Conservation (phyloP, 2,888 invertebrate genomes). For the Drymonia ruficornis region DNA sequence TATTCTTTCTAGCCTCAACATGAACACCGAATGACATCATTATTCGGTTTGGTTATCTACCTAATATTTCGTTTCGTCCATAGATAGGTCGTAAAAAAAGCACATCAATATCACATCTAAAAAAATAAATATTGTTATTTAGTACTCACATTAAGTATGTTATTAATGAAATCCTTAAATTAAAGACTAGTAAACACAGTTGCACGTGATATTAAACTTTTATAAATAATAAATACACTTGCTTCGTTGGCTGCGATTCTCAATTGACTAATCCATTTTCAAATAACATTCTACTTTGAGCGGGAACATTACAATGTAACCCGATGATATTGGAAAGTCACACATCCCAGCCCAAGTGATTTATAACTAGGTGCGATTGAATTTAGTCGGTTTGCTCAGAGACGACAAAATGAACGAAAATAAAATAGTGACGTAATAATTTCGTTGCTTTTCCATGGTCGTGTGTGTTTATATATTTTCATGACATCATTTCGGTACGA, state of each 20-base stretch:
- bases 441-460: constrained; percentile 56
- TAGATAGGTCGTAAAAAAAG: too few relatives aligned
- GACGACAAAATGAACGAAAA: constrained; percentile 64
- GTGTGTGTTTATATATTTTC: constrained; percentile 29
- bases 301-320: constrained; percentile 48
- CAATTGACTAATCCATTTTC: constrained; percentile 41
- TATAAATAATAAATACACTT: constrained; percentile 20
- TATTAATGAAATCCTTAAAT: constrained; percentile 23
- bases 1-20: background rate
- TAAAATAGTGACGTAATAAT: constrained; percentile 63
- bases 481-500: constrained; percentile 31
- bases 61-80: too few relatives aligned
- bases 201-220: constrained; percentile 20
- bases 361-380: constrained; percentile 15
- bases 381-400: constrained; percentile 22
- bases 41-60: constrained; percentile 12
- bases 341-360: too few relatives aligned
- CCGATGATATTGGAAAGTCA: constrained; percentile 19
- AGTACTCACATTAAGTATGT: constrained; percentile 4
- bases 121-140: constrained; percentile 19
- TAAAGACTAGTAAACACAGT: constrained; percentile 18
- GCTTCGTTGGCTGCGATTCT: constrained; percentile 19
- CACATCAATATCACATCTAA: background rate
- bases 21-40: background rate
- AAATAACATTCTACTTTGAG: constrained; percentile 40